These are phyloP conservation scores for Syritta pipiens DNA, from an alignment of 2,888 invertebrate species.

Conservation along the genomic window DNA sequence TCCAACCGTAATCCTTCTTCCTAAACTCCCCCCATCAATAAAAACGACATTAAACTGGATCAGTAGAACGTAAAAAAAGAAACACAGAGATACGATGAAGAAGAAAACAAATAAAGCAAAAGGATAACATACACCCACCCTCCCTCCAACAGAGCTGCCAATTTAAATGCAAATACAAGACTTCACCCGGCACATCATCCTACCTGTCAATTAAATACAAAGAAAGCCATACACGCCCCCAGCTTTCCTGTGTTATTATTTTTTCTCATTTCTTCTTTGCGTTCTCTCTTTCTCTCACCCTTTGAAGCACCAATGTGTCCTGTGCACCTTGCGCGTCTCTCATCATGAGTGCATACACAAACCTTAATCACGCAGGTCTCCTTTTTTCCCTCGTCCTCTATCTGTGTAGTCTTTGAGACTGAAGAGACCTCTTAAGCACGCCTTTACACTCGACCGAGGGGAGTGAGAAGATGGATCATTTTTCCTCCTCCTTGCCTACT, in stretches of 20 bases:
- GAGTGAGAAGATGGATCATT: neutral
- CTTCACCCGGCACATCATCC: constrained; percentile 48
- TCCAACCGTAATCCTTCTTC: too few species aligned
- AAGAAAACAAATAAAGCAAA: neutral
- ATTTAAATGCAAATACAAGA: constrained; percentile 66
- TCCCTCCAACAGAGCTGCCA: constrained; percentile 35
- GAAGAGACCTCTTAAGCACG: too few species aligned
- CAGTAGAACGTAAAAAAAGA: constrained; percentile 22
- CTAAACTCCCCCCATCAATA: too few species aligned
- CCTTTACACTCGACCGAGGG: too few species aligned
- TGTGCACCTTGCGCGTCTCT: too few species aligned
- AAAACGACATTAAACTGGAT: constrained; percentile 25
- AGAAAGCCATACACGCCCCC: constrained; percentile 20
- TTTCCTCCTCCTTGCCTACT: neutral
- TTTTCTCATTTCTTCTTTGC: constrained; percentile 14
- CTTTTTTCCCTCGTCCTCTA: too few species aligned
- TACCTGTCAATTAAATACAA: constrained; percentile 63
- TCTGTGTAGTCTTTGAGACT: too few species aligned
- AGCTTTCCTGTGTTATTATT: constrained; percentile 26
- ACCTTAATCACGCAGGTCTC: neutral
- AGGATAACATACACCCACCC: neutral
- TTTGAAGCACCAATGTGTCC: too few species aligned
- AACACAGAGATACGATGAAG: neutral
- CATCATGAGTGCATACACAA: too few species aligned
- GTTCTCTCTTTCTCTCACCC: too few species aligned